These are phyloP conservation scores for Galleria mellonella DNA, from an alignment of 1,140 invertebrate genomes.

Conservation along the genomic window DNA sequence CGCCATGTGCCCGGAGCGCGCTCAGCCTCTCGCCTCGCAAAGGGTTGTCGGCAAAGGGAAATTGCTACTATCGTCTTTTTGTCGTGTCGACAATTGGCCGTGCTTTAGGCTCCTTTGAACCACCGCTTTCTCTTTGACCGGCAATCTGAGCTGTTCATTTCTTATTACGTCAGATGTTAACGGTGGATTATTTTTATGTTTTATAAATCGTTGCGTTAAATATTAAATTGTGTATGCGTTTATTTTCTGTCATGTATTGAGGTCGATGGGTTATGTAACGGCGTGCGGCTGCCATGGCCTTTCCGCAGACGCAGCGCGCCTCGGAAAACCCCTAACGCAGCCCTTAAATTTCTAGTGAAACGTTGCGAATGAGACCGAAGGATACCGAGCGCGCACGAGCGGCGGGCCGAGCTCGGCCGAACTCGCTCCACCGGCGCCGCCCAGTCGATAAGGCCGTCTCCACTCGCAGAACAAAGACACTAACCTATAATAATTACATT, in stretches of 20 bases:
- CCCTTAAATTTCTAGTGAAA: slow-evolving; percentile 65
- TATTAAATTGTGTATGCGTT: slow-evolving; percentile 3
- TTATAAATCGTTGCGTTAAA: too few relatives aligned
- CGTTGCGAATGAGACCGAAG: slow-evolving; percentile 39
- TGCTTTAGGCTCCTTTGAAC: slow-evolving; percentile 23
- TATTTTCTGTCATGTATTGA: slow-evolving; percentile 13
- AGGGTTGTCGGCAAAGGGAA: slow-evolving; percentile 60
- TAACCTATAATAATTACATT: slow-evolving; percentile 73
- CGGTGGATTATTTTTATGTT: slow-evolving; percentile 9
- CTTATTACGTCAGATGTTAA: slow-evolving; percentile 2
- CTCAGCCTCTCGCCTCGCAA: slow-evolving; percentile 42
- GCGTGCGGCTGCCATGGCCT: slow-evolving; percentile 22
- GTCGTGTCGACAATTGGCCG: slow-evolving; percentile 35
- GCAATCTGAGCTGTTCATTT: not conserved
- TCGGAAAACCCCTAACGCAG: slow-evolving; percentile 45
- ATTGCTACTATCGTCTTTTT: slow-evolving; percentile 45
- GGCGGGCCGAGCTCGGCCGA: slow-evolving; percentile 41
- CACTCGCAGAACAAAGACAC: slow-evolving; percentile 67
- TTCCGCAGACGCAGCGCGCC: slow-evolving; percentile 17
- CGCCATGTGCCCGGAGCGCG: slow-evolving; percentile 59
- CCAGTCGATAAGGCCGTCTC: slow-evolving; percentile 75
- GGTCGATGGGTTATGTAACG: slow-evolving; percentile 27
- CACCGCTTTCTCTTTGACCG: slow-evolving; percentile 22
- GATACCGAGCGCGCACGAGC: slow-evolving; percentile 20
- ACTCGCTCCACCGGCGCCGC: slow-evolving; percentile 57